Base-by-base conservation (phyloP, 2,113 vertebrate species). In the Scomber japonicus region DNA sequence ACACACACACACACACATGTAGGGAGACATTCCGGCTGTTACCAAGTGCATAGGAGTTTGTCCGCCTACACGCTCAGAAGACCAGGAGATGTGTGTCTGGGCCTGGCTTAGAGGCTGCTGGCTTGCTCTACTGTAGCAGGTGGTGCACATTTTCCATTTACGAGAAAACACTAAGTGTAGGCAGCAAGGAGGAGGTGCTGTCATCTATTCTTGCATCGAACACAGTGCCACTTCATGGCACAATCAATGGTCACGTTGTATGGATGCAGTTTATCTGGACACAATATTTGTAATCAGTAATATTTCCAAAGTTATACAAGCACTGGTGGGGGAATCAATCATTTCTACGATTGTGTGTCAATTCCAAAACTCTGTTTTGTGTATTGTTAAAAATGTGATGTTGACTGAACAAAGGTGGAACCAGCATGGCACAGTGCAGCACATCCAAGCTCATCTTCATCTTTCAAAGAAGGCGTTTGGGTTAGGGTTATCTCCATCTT, bases 91-190 rank as follows among this genome's bases (percentile, higher is more conserved):
- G 71, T 85, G 88, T 88, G 78, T 89, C 85, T 90, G 81, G 87
- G 85, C 85, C 84, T 90, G 92, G 90, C 87, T 89, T 61, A 53
- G 71, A 89, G 60, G 76, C 88, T 89, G 88, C 80, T 91, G 91
- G 92, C 92, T 87, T 78, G 83, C 85, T 88, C 61, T 46, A 77
- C 81, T 86, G 85, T 89, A 85, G 86, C 91, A 92, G 89, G 90
- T 91, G 91, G 93, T 89, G 88, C 55, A 71, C 80, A 88, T 85
- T 92, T 91, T 91, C 78, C 85, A 85, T 89, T 91, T 91, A 91
- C 86, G 88, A 89, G 87, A 91, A 88, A 91, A 87, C 74, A 87
- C 83, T 82, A 82, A 84, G 85, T 88, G 90, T 93, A 79, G 88
- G 90, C 88, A 91, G 92, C 71, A 84, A 78, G 88, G 90, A 89